Percentiles rank a stretch among this genome's conserved stretches.
Evolutionary conservation across 30 jellyfish, hydroid and myxozoan species (phyloP).

Genomic region (Turritopsis dohrnii): DNA sequence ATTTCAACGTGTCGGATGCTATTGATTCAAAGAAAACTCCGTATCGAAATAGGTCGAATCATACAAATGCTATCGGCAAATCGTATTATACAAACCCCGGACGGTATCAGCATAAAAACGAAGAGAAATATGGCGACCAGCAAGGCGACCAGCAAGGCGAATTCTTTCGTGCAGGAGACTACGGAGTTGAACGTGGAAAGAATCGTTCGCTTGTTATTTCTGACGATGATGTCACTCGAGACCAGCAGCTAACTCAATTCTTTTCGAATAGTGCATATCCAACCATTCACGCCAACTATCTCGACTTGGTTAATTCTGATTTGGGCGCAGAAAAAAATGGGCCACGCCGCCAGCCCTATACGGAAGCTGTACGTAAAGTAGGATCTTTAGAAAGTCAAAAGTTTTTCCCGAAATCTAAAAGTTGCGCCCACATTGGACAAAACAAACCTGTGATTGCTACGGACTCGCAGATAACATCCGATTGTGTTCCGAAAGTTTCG

Average conservation of each 20-base stretch:
- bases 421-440: not conserved
- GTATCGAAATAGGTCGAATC: not conserved
- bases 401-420: not conserved
- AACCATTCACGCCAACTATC: not conserved
- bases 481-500: not conserved
- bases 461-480: not conserved
- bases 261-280: not conserved
- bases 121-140: not conserved
- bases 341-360: not conserved
- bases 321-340: not conserved
- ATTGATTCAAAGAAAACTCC: not conserved
- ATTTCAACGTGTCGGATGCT: not conserved
- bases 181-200: not conserved
- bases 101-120: not conserved
- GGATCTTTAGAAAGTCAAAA: not conserved
- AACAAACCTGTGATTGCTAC: not conserved
- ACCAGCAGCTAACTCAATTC: not conserved
- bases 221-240: not conserved
- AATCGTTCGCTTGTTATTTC: not conserved
- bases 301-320: not conserved
- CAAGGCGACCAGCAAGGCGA: not conserved
- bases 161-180: not conserved
- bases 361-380: not conserved
- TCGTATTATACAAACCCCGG: no score
- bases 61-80: not conserved